These are phyloP conservation scores for Drosophila demipolita DNA, from an alignment of 2,888 invertebrate genomes.

Conservation along the genomic window DNA sequence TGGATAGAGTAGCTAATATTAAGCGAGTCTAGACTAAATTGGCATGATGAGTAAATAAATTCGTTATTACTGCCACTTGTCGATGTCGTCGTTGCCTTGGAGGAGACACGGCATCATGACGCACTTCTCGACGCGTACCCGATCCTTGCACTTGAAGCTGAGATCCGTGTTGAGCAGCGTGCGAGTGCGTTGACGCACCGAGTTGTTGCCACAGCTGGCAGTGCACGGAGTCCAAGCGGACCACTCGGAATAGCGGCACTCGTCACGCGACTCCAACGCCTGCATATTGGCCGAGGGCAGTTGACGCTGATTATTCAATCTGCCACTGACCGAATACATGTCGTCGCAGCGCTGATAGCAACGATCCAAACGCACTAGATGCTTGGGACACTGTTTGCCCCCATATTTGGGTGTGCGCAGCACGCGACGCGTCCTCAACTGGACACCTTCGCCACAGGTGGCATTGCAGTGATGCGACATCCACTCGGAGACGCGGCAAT, in stretches of 20 bases:
- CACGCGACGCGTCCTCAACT: slow-evolving; percentile 86
- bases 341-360: slow-evolving; percentile 84
- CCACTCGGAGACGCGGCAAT: slow-evolving; percentile 86
- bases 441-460: slow-evolving; percentile 86
- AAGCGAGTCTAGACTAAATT: slow-evolving; percentile 12
- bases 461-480: slow-evolving; percentile 85
- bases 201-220: slow-evolving; percentile 87
- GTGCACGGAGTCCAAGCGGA: slow-evolving; percentile 90
- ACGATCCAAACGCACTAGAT: slow-evolving; percentile 83
- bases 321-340: slow-evolving; percentile 77
- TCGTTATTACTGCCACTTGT: slow-evolving; percentile 61
- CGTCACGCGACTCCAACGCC: slow-evolving; percentile 72
- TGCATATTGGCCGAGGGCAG: slow-evolving; percentile 45
- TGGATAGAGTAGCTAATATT: slow-evolving; percentile 44
- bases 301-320: slow-evolving; percentile 60
- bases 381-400: slow-evolving; percentile 86
- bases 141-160: slow-evolving; percentile 83
- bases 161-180: slow-evolving; percentile 82
- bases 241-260: slow-evolving; percentile 89
- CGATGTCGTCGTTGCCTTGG: slow-evolving; percentile 75
- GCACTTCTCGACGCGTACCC: slow-evolving; percentile 83
- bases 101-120: slow-evolving; percentile 83
- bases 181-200: slow-evolving; percentile 86
- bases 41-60: background rate
- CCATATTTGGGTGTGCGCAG: slow-evolving; percentile 86